Base-by-base conservation (phyloP, 2,113 vertebrate genomes). In the Prionailurus viverrinus region DNA sequence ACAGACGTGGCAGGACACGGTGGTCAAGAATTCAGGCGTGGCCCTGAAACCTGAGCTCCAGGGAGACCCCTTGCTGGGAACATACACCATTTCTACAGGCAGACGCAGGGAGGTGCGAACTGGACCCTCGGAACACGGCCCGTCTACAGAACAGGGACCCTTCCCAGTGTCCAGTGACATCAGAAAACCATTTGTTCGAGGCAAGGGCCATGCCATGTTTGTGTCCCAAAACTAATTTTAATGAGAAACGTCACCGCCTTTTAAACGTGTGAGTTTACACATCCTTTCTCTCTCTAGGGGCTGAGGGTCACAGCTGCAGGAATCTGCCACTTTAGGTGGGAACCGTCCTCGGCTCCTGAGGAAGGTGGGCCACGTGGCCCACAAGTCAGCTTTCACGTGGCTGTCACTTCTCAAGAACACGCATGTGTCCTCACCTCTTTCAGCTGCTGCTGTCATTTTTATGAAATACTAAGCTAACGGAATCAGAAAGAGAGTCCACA, bases 1-100 rank as follows among this genome's bases (percentile, higher is more conserved):
- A 19, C 10, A 27, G 7, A 33, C 0, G 1, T 27, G 29, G n/a
- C 7, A 2, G 29, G 33, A 78, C 63, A 3, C 6, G 0, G 45
- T 25, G 15, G n/a, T 27, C 15, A 41, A 41, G 66, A 55, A 71
- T 39, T 31, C 23, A 27, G 7, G 36, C 45, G 33, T 8, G 53
- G 61, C 23, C 45, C 71, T 8, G 25, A 14, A 0, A 0, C 76
- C 31, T 53, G 48, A 7, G 53, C n/a, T 48, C 45, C 23, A 2
- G 23, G 0, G 2, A 41, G 53, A 71, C 29, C 12, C 58, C 74
- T 41, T 18, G 27, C 10, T 31, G 45, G 89, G 78, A 48, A 69
- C 18, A n/a, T 6, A n/a, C 13, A 1, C 39, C 18, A 1, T 53
- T 16, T 55, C 71, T 19, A 18, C 15, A 33, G 63, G 66, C 55